Conservation (phyloP, 2,888 invertebrate species). For the Chymomyza caudatula region DNA sequence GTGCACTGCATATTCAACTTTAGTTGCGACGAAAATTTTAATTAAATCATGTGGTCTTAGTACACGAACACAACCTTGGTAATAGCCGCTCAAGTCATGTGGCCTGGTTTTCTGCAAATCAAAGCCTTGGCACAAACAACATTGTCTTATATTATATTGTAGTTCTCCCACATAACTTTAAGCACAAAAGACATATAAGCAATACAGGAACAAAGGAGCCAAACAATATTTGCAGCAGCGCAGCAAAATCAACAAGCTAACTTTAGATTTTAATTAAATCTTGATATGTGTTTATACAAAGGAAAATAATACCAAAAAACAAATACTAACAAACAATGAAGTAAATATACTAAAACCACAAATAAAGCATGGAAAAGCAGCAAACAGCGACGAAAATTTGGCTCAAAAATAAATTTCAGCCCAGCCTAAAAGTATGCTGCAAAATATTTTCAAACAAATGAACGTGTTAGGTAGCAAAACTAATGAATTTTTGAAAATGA, state of each 20-base stretch:
- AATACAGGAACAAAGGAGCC: neutral
- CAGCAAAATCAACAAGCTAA: neutral
- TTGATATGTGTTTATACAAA: neutral
- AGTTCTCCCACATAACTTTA: neutral
- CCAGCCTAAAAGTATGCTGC: slow-evolving; percentile 20
- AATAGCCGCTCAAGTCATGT: no score
- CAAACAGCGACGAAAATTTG: slow-evolving; percentile 26
- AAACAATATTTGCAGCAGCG: neutral
- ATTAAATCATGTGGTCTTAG: no score
- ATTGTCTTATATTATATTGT: no score
- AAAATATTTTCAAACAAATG: slow-evolving; percentile 13
- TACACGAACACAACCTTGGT: no score
- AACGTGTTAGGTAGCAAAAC: no score
- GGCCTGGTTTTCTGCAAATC: neutral
- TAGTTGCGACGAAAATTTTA: no score
- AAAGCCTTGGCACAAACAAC: no score
- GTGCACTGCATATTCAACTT: no score
- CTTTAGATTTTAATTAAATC: neutral
- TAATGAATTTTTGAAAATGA: no score
- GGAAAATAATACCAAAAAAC: neutral
- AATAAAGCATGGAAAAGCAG: slow-evolving; percentile 21
- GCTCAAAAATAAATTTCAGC: slow-evolving; percentile 24
- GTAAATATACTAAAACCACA: neutral
- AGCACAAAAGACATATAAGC: neutral
- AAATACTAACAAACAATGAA: slow-evolving; percentile 1